A percentile compares a stretch with the other conserved stretches of the same genome.
These are phyloP conservation scores for Zeuzera pyrina DNA, from an alignment of 2,888 invertebrate genomes.

Conservation along the genomic window DNA sequence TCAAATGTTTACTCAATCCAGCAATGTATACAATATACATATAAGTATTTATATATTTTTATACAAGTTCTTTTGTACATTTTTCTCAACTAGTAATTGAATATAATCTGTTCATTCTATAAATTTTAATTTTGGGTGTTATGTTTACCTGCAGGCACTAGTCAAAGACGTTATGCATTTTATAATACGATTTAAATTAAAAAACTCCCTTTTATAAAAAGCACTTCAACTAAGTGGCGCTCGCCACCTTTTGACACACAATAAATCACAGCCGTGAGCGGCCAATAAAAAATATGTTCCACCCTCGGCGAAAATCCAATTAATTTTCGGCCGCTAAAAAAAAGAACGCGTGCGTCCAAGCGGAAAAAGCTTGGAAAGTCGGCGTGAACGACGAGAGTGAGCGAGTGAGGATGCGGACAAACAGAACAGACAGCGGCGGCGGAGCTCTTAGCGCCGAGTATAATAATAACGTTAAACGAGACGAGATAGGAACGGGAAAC, in stretches of 20 bases:
- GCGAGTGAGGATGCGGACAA: slow-evolving; percentile 10
- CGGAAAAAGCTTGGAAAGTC: slow-evolving; percentile 49
- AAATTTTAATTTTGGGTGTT: too few relatives aligned
- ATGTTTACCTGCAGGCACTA: too few relatives aligned
- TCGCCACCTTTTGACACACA: slow-evolving; percentile 72
- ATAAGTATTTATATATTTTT: too few relatives aligned
- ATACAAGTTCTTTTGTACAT: too few relatives aligned
- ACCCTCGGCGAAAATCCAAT: slow-evolving; percentile 73
- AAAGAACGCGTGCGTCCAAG: slow-evolving; percentile 60
- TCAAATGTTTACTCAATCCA: too few relatives aligned
- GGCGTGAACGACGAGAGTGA: slow-evolving; percentile 19
- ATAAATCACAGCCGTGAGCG: slow-evolving; percentile 70
- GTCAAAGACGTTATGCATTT: too few relatives aligned
- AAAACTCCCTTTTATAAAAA: slow-evolving; percentile 41
- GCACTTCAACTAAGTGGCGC: slow-evolving; percentile 66
- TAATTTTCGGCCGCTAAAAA: slow-evolving; percentile 70
- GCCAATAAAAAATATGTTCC: slow-evolving; percentile 72
- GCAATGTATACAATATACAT: too few relatives aligned
- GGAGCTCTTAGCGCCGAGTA: slow-evolving; percentile 31
- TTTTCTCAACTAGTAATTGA: too few relatives aligned
- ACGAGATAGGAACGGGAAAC: slow-evolving; percentile 54
- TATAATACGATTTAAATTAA: not conserved
- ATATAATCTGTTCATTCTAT: too few relatives aligned
- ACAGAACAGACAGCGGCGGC: slow-evolving; percentile 11
- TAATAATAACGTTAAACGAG: slow-evolving; percentile 66